A percentile compares a stretch with the other conserved stretches of the same genome.
Evolutionary conservation across 1,140 invertebrate species (phyloP).

Genomic region (Drosophila ercepeae): DNA sequence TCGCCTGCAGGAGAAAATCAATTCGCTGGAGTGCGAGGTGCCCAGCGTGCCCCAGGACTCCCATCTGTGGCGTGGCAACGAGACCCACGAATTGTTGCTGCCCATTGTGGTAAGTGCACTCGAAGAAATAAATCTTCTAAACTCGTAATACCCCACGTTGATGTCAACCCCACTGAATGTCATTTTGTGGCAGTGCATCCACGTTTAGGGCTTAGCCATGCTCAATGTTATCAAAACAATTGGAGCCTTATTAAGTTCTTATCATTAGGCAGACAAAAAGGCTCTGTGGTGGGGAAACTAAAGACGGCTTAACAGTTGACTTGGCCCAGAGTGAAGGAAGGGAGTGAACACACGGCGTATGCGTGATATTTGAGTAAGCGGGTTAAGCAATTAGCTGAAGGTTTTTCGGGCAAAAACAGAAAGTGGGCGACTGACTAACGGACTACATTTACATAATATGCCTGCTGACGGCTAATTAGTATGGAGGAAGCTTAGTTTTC

Average conservation of each 20-base stretch:
- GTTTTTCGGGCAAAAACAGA: neutral
- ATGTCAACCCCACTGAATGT: neutral
- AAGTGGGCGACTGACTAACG: slow-evolving; percentile 28
- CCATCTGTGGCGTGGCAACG: slow-evolving; percentile 87
- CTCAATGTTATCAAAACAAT: slow-evolving; percentile 55
- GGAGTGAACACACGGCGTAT: slow-evolving; percentile 40
- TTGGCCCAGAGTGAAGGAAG: neutral
- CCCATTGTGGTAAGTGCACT: slow-evolving; percentile 86
- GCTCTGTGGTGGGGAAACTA: slow-evolving; percentile 8
- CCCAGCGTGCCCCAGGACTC: slow-evolving; percentile 86
- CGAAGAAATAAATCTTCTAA: neutral
- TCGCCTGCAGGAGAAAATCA: slow-evolving; percentile 86
- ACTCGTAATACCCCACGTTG: neutral
- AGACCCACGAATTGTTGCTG: slow-evolving; percentile 87
- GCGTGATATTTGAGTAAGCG: slow-evolving; percentile 59
- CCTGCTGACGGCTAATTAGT: slow-evolving; percentile 59
- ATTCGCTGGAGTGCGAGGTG: slow-evolving; percentile 86
- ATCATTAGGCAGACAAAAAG: slow-evolving; percentile 50
- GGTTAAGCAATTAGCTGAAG: slow-evolving; percentile 57
- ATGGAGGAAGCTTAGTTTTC: slow-evolving; percentile 54
- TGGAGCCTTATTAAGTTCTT: slow-evolving; percentile 60
- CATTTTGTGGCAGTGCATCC: neutral
- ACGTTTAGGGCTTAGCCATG: slow-evolving; percentile 7
- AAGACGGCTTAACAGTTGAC: slow-evolving; percentile 33
- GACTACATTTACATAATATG: slow-evolving; percentile 59